A percentile compares a stretch with the other conserved stretches of the same genome.
Conservation (phyloP, 2,797 vertebrate genomes). For the Glyptemys insculpta region DNA sequence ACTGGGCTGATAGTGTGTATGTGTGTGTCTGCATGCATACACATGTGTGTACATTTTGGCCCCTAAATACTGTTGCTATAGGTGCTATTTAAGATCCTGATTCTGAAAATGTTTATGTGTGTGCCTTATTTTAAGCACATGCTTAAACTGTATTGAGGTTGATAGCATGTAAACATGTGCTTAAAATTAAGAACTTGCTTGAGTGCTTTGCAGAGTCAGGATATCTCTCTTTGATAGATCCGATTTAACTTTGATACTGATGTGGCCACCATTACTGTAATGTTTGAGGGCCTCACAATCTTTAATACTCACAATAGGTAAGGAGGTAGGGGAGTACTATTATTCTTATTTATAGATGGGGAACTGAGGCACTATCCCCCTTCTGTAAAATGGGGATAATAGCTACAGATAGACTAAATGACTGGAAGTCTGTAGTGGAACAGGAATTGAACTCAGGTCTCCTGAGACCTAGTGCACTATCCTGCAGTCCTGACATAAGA, state of each 20-base stretch:
- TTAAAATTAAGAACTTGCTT: background rate
- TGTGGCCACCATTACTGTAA: background rate
- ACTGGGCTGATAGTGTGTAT: background rate
- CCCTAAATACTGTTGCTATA: background rate
- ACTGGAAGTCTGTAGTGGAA: background rate
- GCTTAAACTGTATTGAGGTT: background rate
- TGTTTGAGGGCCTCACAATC: background rate
- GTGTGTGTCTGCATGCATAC: fast-evolving
- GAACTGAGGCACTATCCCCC: background rate
- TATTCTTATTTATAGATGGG: background rate
- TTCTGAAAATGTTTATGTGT: background rate
- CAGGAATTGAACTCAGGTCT: background rate
- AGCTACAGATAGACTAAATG: background rate
- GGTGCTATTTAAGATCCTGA: background rate
- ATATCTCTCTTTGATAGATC: background rate
- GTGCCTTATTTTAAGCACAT: background rate
- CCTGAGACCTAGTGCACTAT: background rate
- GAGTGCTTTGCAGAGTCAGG: background rate
- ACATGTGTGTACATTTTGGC: background rate
- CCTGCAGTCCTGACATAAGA: background rate
- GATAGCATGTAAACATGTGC: background rate
- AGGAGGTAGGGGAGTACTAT: background rate
- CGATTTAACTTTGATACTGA: background rate
- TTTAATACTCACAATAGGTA: background rate
- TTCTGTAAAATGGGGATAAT: background rate